These are phyloP conservation scores for Brachionichthys hirsutus DNA, from an alignment of 2,113 vertebrate species.

Conservation along the genomic window DNA sequence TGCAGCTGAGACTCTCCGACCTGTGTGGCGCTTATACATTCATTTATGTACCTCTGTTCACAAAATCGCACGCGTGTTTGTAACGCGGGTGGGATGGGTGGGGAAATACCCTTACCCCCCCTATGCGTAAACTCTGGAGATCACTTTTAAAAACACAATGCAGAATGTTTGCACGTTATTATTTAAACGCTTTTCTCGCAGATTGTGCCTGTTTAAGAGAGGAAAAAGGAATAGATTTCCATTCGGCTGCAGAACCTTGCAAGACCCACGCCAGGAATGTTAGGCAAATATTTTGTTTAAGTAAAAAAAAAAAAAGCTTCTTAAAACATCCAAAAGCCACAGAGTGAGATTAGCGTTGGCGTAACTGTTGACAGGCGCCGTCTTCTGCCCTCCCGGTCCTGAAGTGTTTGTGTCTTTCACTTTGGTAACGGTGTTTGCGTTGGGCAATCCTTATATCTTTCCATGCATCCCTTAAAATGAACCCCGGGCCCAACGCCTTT, in stretches of 20 bases:
- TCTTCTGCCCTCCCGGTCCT: not conserved
- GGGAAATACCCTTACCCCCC: slow-evolving; percentile 41
- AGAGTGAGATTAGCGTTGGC: not conserved
- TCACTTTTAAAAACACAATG: not conserved
- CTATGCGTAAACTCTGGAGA: not conserved
- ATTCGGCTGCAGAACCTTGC: not conserved
- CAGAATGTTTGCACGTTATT: not conserved
- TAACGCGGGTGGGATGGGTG: slow-evolving; percentile 26
- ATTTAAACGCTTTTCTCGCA: not conserved
- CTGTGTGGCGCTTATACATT: slow-evolving; percentile 45
- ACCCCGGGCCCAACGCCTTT: no score
- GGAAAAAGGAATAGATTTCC: no score
- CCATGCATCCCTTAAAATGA: not conserved
- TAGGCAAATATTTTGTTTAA: not conserved
- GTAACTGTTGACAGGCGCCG: slow-evolving; percentile 7
- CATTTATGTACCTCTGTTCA: slow-evolving; percentile 20
- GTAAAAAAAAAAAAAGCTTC: not conserved
- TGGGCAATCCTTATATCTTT: not conserved
- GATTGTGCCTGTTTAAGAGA: not conserved
- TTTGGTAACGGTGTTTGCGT: not conserved
- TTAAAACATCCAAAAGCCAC: slow-evolving; percentile 15
- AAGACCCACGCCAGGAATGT: not conserved
- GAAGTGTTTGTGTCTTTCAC: not conserved
- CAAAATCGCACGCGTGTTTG: slow-evolving; percentile 24
- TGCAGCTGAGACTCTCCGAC: slow-evolving; percentile 31